These are phyloP conservation scores for Lasioglossum zephyrum DNA, from an alignment of 2,888 invertebrate genomes.

Conservation along the genomic window DNA sequence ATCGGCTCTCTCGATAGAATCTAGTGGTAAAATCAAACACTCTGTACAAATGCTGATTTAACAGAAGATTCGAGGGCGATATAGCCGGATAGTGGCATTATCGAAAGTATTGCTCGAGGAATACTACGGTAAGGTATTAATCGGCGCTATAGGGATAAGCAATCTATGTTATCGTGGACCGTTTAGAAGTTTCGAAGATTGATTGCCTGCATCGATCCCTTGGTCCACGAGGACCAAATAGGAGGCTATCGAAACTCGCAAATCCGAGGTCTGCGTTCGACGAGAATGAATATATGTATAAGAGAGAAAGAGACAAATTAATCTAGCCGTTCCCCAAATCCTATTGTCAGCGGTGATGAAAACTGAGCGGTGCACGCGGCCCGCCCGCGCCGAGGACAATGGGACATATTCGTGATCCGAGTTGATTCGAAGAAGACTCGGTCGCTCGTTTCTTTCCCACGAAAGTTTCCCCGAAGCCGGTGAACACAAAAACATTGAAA, in stretches of 20 bases:
- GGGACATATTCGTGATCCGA: not conserved
- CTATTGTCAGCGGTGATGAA: constrained; percentile 11
- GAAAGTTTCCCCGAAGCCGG: not conserved
- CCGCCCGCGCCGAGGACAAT: not conserved
- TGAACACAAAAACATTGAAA: not conserved
- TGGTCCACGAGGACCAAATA: not conserved
- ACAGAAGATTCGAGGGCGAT: not conserved
- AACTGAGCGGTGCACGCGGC: not conserved
- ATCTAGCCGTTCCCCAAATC: not conserved
- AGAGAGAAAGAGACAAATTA: constrained; percentile 8
- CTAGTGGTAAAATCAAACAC: not conserved
- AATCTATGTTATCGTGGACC: not conserved
- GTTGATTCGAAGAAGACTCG: not conserved
- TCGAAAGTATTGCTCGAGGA: not conserved
- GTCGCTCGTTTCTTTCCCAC: not conserved
- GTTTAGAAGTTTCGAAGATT: not conserved
- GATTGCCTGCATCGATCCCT: not conserved
- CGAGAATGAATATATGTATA: not conserved
- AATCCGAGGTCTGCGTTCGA: not conserved
- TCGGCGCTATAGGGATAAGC: not conserved
- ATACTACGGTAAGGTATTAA: not conserved
- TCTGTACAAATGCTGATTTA: not conserved
- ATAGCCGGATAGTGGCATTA: not conserved
- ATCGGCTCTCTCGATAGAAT: not conserved
- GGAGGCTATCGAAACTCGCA: not conserved